Evolutionary conservation across 2,113 vertebrate genomes (phyloP).

Genomic region (Spea bombifrons): DNA sequence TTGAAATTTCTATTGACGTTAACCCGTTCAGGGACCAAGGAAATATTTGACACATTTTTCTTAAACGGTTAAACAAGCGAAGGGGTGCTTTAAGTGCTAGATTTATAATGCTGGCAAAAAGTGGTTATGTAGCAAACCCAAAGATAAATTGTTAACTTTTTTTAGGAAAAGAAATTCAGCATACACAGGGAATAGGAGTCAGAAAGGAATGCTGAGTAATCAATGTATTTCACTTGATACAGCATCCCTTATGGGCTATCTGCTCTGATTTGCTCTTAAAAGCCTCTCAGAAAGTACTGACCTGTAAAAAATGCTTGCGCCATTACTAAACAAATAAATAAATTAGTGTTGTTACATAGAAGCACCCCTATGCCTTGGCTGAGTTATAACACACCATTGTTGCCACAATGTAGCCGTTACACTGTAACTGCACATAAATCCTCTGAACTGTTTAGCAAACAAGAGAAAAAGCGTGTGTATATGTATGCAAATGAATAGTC

Average conservation of each 20-base stretch:
- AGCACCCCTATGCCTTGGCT: background rate
- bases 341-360: conserved; percentile 6
- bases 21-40: background rate
- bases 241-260: conserved; percentile 39
- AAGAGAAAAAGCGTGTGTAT: no score
- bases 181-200: conserved; percentile 23
- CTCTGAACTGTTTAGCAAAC: no score
- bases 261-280: conserved; percentile 27
- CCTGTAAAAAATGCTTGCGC: conserved; percentile 33
- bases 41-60: no score
- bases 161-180: conserved; percentile 19
- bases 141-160: conserved; percentile 2
- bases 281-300: conserved; percentile 36
- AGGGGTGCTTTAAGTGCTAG: background rate
- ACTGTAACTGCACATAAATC: no score
- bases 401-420: no score
- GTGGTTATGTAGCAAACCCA: conserved; percentile 13
- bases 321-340: conserved; percentile 34
- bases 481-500: no score
- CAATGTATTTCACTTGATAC: conserved; percentile 37
- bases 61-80: background rate
- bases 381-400: no score
- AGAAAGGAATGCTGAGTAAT: conserved; percentile 32
- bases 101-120: conserved; percentile 11
- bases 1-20: background rate